Base-by-base conservation (phyloP, 2,797 vertebrate genomes). In the Galagoides demidoff region DNA sequence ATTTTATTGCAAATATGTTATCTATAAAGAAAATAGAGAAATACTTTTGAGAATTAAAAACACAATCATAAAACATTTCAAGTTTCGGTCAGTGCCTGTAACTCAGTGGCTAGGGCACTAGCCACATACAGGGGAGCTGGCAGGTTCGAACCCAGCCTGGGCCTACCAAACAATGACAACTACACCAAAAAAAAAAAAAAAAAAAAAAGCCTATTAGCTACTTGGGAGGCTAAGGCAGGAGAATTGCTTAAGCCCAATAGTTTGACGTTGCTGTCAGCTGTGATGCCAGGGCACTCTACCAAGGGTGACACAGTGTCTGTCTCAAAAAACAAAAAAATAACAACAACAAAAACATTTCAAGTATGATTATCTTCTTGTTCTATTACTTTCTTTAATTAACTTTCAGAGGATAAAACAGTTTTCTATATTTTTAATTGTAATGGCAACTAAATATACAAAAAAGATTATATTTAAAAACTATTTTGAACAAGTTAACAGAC, bases 1-100 rank as follows among this genome's bases (percentile, higher is more conserved):
- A 99, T 98, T 99, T 49, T 49, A 49, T 49, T 49, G 45, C 98
- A 97, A 99, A 99, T 97, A 99, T 98, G 92, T 99, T 99, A 98
- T 99, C 99, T 99, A 98, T 68, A 96, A 98, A 97, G 6, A 98
- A 96, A 98, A 96, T 92, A 8, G 63, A 97, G 55, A 97, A 97
- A 45, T 11, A 93, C 71, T 85, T 98, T n/a, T 71, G 39, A 95
- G 76, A 87, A 63, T 59, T 92, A n/a, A 96, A 94, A 94, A 92
- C 39, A 84, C 3, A 96, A 73, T 95, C 87, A 94, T 34, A 94
- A 96, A 97, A 87, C 0, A 96, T 55, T 70, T 83, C 77, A 70
- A 64, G 52, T 94, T 73, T n/a, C 95, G 45, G 9, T 45, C 45
- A 45, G n/a, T n/a, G 45, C 10, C 45, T 45, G 10, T 45, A 45